Base-by-base conservation (phyloP, 2,797 vertebrate species). In the Octomys mimax region DNA sequence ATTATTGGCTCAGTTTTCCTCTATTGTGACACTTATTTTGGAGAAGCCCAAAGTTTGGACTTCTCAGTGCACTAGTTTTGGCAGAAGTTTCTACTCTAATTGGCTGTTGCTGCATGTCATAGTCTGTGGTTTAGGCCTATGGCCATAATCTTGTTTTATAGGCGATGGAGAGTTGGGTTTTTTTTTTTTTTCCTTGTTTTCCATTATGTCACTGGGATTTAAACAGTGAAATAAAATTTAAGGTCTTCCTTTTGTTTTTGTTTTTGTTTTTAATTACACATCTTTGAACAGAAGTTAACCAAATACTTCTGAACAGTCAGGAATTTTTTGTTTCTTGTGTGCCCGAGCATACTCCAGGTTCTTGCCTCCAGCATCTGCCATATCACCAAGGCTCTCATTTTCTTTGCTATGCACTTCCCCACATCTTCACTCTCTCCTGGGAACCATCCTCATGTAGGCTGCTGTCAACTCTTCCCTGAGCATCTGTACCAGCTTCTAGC, bases 71-170 rank as follows among this genome's bases (percentile, higher is more conserved):
- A 52, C 66, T 91, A 2, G 0, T 77, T 83, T 71, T 71, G 80
- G 54, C 75, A 61, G 46, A 52, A 28, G 46, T 87, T 75, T 61
- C 54, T 0, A 12, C 28, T 21, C 0, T 84, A 54, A 81, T n/a
- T 91, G 87, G 52, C 70, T 80, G 36, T 77, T 70, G 87, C 78
- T 83, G 73, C 42, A 42, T 79, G 16, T 86, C 46, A 31, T 12
- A 66, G 57, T 70, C 80, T 82, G 88, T 75, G 84, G 42, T 73
- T 94, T 93, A 75, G 59, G n/a, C 49, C 70, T 73, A 31, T 80
- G 52, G 59, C 70, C 81, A 87, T 80, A 70, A 59, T 83, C 75
- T 95, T 66, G 39, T 79, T 92, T 91, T 80, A 83, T 59, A 87
- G 71, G 33, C n/a, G 0, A 62, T n/a, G 52, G 42, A 61, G 6